Evolutionary conservation across 2,888 invertebrate genomes (phyloP), one percentile per base, ranked within the genome.

Genomic region (Pharmacophagus antenor): DNA sequence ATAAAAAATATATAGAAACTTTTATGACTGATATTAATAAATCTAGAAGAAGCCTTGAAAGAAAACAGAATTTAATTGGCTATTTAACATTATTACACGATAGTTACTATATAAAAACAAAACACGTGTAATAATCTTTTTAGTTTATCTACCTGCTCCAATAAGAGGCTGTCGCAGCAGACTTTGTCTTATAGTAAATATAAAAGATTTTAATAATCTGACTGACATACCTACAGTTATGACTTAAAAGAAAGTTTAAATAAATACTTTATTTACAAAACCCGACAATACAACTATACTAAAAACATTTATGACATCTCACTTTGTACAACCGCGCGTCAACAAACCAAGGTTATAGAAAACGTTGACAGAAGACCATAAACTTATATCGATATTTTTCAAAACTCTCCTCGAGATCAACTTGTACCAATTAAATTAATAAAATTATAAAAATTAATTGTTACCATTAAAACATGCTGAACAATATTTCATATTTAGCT

Each of bases 201-300:
- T 74, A 74, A 88, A 77, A 70, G 77, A 69, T 73, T 79, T 80
- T 67, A 84, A 75, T 76, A 89, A 77, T 71, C 74, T 76, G 60
- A 80, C 70, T 56, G 88, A 85, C 89, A 89, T 89, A 88, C 88
- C 87, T 81, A 87, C 51, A 51, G 44, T 12, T 42, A 48, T 27
- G 37, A 20, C 15, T 15, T 48, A 48, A 37, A 48, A 17, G n/a
- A 15, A 37, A 23, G 8, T 41, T 18, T 27, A 27, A 27, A 27
- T 6, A 44, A 44, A 18, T 8, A 8, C 7, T 44, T 44, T 8
- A 44, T 44, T 10, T 8, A 44, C 6, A 7, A 8, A 44, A 10
- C 18, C 6, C 3, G 4, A 18, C 37, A 37, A 37, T 37, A 5
- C 4, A n/a, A 37, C 2, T n/a, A 3, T 18, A 42, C 42, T 17